Evolutionary conservation across 2,113 vertebrate genomes (phyloP), one percentile per base, ranked within the genome.

Genomic region (Cinclus mexicanus): DNA sequence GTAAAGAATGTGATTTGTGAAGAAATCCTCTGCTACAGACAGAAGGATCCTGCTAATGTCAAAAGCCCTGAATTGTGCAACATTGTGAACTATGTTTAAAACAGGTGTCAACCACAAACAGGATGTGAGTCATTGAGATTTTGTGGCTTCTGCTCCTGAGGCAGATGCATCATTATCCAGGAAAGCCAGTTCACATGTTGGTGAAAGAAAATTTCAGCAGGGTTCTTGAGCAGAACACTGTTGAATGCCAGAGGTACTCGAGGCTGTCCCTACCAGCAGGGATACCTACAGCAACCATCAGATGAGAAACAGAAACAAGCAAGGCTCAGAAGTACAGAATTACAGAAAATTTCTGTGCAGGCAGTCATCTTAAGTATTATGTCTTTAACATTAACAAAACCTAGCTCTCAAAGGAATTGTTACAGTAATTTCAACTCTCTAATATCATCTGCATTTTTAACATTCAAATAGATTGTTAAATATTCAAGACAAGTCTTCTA

Each of bases 401-500:
- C 22, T 67, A 75, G 56, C 68, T 53, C 89, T 94, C 93, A 71
- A 87, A 87, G 61, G 87, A 89, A 95, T 84, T 95, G 77, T 68
- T 91, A 72, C 42, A 10, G 56, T 87, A 41, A 4, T 82, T 94
- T 94, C 77, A 89, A 83, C 81, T 69, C 77, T 49, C 24, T 86
- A 92, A 84, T 71, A 78, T 31, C 56, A 68, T 87, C 77, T 84
- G 83, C 61, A 82, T 82, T 92, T 94, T 91, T 76, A 94, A 68
- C 91, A 84, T 87, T 94, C 82, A 91, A 92, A 89, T 52, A 86
- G 83, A 83, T 83, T 29, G 44, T 75, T 94, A 92, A 92, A 90
- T 95, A 96, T 93, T 92, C 87, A 93, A 93, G 64, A 53, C 63
- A 94, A 94, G 75, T 41, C 42, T 77, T 90, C 64, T 71, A 93